Evolutionary conservation across 2,888 invertebrate species (phyloP), one percentile per base, ranked within the genome.

Genomic region (Acleris sparsana): DNA sequence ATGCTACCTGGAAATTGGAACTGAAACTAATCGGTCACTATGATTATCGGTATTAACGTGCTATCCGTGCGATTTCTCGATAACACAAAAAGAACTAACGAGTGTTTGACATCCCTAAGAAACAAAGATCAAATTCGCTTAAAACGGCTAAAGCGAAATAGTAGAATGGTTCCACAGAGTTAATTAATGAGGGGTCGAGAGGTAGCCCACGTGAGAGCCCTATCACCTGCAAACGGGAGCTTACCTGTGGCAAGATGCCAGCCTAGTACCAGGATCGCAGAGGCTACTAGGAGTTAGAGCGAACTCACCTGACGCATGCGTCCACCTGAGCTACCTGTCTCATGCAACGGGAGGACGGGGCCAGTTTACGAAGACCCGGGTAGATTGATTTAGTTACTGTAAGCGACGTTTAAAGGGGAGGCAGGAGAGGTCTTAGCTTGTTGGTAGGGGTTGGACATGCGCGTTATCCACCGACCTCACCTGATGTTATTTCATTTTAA

Each of bases 201-300:
- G 72, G 65, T 61, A 71, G 73, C 75, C 9, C 79, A 72, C 79
- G 74, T 83, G 84, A 80, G 86, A 84, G 75, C 75, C 78, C 68
- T 76, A 73, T 76, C 86, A 88, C 88, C 86, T 87, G 87, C 74
- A 75, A 75, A 83, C 86, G 85, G 83, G 2, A 88, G 86, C 87
- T 79, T 93, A 93, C 93, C 93, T 93, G 93, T 93, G 93, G 93
- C 93, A 93, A 86, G 77, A 84, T 93, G 93, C 93, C 93, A 93
- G 92, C 86, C 91, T 83, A 76, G 82, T 91, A 93, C 91, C 84
- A 92, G 91, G 92, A 73, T 69, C 74, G 63, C 81, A 89, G 75
- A 75, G 76, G 51, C 39, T 55, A 58, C 56, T 64, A 84, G 82
- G 84, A 89, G 86, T 57, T 59, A 68, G 65, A 43, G 33, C 68